Percentiles rank a stretch among this genome's conserved stretches.
Evolutionary conservation across 2,888 invertebrate species (phyloP).

Genomic region (Calephelis perditalis): DNA sequence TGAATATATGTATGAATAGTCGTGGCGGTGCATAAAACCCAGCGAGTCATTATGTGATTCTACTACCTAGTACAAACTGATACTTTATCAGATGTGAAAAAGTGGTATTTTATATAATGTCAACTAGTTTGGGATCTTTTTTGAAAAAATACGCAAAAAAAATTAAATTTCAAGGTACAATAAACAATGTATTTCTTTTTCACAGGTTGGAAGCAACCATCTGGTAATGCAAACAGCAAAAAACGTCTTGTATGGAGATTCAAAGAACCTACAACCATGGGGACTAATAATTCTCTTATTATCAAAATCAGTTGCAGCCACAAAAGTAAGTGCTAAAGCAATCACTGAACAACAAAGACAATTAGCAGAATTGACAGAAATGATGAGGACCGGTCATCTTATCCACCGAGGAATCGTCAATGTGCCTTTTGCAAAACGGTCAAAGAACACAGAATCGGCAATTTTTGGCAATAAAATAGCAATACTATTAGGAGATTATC

Average conservation of each 20-base stretch:
- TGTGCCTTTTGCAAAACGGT: conserved; percentile 71
- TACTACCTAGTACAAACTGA: too few species aligned
- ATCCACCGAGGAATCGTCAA: conserved; percentile 83
- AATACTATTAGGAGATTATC: conserved; percentile 89
- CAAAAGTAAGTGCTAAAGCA: conserved; percentile 79
- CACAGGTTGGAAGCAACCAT: conserved; percentile 88
- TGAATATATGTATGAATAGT: too few species aligned
- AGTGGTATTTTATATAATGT: too few species aligned
- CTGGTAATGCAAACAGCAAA: conserved; percentile 92
- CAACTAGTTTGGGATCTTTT: too few species aligned
- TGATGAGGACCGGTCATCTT: conserved; percentile 91
- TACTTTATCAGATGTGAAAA: too few species aligned
- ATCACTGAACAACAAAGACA: conserved; percentile 70
- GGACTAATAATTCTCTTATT: conserved; percentile 90
- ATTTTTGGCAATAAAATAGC: conserved; percentile 94
- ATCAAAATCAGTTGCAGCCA: conserved; percentile 85
- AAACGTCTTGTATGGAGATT: conserved; percentile 88
- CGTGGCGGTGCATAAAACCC: too few species aligned
- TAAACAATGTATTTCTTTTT: conserved; percentile 8
- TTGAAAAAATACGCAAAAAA: background rate
- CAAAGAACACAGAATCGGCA: conserved; percentile 82
- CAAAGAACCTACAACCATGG: conserved; percentile 91
- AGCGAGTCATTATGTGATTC: too few species aligned
- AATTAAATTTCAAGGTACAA: background rate
- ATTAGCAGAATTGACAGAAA: conserved; percentile 85